Base-by-base conservation (phyloP, 2,888 invertebrate species). In the Drosophila melanocephala region DNA sequence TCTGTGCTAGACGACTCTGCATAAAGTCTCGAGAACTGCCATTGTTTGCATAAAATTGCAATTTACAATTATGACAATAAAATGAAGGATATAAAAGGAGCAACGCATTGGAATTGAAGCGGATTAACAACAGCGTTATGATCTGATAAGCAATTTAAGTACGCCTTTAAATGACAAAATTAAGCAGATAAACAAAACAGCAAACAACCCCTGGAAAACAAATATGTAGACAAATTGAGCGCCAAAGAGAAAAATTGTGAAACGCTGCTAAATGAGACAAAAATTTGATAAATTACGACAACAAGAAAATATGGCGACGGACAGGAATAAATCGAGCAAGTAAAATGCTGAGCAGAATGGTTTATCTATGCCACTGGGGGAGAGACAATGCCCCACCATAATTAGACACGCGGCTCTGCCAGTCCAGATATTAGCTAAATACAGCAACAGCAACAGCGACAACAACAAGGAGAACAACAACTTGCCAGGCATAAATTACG, bases 11-110 rank as follows among this genome's bases (percentile, higher is more conserved):
- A 44, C 44, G 44, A 44, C 44, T 44, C 44, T 53, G 28, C 33
- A 35, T 55, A 55, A 62, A 66, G 71, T 64, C 72, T 74, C 62
- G 68, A 59, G 73, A 68, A 57, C 72, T 66, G 51, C 59, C 75
- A 79, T 91, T 87, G 90, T 91, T 91, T 92, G 91, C 91, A 91
- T 91, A 92, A 92, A 91, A 91, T 87, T 88, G 91, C 92, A 91
- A 92, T 91, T 91, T 92, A 92, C 89, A 87, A 92, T 91, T 92
- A 91, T 83, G 90, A 88, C 87, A 84, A 89, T 89, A 82, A 83
- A 74, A 78, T 44, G 37, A 64, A 55, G 55, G 63, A 52, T 57
- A 63, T 32, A 56, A 39, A 39, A 68, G n/a, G 56, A 50, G 72
- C 62, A 69, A 72, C 65, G 62, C 76, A 82, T 85, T 70, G 69